These are phyloP conservation scores for Ciconia nigra DNA, from an alignment of 2,797 vertebrate species.

Conservation along the genomic window DNA sequence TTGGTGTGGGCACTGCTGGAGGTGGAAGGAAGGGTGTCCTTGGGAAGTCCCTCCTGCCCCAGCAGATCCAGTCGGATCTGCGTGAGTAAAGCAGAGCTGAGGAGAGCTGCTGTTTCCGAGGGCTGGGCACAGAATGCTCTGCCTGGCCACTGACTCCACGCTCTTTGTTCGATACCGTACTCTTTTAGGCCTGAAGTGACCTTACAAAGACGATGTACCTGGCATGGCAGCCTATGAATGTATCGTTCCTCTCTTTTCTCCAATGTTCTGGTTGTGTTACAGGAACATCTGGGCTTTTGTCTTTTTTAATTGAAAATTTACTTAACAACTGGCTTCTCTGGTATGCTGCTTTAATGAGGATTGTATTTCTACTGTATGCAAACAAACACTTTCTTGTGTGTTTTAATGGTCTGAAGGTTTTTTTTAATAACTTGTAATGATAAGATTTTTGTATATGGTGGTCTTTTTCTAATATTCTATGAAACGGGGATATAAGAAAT, in stretches of 20 bases:
- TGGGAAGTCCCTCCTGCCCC: background rate
- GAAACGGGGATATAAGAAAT: background rate
- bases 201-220: conserved; percentile 45
- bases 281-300: conserved; percentile 40
- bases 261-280: background rate
- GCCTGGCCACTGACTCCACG: background rate
- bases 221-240: conserved; percentile 47
- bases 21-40: background rate
- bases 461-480: conserved; percentile 34
- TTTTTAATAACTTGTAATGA: conserved; percentile 41
- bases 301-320: conserved; percentile 32
- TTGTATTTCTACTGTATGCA: conserved; percentile 57
- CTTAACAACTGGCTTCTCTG: background rate
- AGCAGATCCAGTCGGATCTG: background rate
- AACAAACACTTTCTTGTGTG: background rate
- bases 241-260: conserved; percentile 37
- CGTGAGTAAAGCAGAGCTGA: background rate
- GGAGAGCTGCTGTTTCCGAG: background rate
- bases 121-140: background rate
- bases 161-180: background rate
- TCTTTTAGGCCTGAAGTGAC: conserved; percentile 68
- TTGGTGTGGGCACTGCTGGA: background rate
- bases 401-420: conserved; percentile 4
- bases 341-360: conserved; percentile 42
- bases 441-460: conserved; percentile 53